A percentile compares a stretch with the other conserved stretches of the same genome.
phyloP scores from a whole-genome alignment of 2,113 vertebrate species.

The Paratilapia polleni region DNA sequence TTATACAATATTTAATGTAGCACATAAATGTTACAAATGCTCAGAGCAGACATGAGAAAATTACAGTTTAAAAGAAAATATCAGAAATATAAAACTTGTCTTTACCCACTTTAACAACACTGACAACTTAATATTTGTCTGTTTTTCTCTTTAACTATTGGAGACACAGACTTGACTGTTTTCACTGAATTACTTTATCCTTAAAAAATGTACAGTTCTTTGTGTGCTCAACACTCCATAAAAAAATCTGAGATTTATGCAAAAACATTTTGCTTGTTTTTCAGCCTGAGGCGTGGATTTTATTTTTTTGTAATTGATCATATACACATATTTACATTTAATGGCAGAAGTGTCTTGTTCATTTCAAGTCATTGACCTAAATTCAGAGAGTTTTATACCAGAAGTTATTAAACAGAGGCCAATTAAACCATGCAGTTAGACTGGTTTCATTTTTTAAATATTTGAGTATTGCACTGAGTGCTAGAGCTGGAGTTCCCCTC shows the following conservation, averaged over 20 bases:
- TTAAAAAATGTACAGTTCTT: no score
- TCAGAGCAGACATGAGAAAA: background rate
- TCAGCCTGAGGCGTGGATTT: background rate
- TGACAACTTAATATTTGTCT: background rate
- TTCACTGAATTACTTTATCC: rapidly evolving
- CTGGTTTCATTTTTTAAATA: background rate
- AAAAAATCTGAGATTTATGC: no score
- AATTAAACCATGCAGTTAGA: rapidly evolving
- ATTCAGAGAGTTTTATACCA: background rate
- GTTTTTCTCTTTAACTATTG: background rate
- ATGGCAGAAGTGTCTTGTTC: background rate
- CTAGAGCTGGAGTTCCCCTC: background rate
- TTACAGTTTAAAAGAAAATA: background rate
- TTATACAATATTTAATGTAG: background rate
- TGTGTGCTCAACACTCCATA: no score
- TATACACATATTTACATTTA: background rate
- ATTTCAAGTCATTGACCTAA: background rate
- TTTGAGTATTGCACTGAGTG: background rate
- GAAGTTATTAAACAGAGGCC: background rate
- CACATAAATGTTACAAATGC: background rate
- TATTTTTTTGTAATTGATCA: background rate
- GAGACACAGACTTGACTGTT: rapidly evolving
- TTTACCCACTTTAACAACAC: background rate
- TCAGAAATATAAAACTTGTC: background rate
- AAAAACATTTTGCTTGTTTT: background rate